These are phyloP conservation scores for Cydia fagiglandana DNA, from an alignment of 1,140 invertebrate species.

Conservation along the genomic window DNA sequence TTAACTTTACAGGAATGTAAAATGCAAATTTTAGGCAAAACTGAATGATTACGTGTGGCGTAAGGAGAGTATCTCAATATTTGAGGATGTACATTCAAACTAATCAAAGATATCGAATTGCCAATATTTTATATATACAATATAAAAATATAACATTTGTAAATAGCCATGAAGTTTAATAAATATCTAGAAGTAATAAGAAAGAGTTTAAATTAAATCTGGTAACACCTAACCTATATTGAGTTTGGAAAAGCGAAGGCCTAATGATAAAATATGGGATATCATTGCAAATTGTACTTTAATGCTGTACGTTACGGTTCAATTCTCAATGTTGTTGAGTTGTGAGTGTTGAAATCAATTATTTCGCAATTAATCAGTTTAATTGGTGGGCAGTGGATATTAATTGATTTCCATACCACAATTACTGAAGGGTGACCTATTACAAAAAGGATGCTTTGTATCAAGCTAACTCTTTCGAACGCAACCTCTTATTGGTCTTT, in stretches of 20 bases:
- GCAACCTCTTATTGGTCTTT: too few species aligned
- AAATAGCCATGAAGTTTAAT: conserved; percentile 30
- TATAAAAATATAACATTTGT: conserved; percentile 9
- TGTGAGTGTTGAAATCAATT: conserved; percentile 41
- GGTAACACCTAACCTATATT: too few species aligned
- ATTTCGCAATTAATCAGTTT: conserved; percentile 44
- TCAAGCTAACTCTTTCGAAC: too few species aligned
- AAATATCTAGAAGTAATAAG: conserved; percentile 7
- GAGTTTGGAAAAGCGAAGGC: neutral
- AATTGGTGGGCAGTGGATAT: neutral
- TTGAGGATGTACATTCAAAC: conserved; percentile 48
- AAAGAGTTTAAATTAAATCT: neutral
- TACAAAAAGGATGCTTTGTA: neutral
- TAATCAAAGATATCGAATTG: conserved; percentile 10
- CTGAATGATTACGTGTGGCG: conserved; percentile 39
- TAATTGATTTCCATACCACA: neutral
- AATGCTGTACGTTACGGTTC: conserved; percentile 16
- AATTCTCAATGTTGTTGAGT: conserved; percentile 29
- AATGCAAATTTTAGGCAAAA: neutral
- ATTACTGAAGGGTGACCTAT: neutral
- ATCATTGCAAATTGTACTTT: neutral
- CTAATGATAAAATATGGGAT: neutral
- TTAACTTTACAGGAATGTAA: neutral
- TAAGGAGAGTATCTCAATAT: conserved; percentile 56
- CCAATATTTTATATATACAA: conserved; percentile 29